Percentiles rank a stretch among this genome's conserved stretches.
Conservation (phyloP, 2,888 invertebrate species). For the Ophonus ardosiacus region DNA sequence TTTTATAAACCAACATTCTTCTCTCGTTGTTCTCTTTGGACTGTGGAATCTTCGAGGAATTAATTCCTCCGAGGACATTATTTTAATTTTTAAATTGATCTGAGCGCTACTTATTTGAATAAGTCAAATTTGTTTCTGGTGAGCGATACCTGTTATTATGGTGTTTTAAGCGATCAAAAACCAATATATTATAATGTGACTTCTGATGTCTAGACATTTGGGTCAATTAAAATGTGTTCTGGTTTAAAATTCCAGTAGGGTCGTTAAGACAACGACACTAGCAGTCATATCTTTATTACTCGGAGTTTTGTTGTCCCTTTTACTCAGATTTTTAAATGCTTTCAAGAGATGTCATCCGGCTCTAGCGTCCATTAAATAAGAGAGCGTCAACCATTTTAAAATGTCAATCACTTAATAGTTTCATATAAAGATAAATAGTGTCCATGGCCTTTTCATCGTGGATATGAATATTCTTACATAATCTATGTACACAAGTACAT, state of each 20-base stretch:
- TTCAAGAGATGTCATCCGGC: neutral
- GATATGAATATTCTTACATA: no score
- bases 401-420: neutral
- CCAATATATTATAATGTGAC: conserved; percentile 69
- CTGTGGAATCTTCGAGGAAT: conserved; percentile 25
- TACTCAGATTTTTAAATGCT: neutral
- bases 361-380: neutral
- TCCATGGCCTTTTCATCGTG: neutral
- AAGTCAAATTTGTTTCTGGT: conserved; percentile 55
- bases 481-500: no score
- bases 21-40: neutral
- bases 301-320: conserved; percentile 23
- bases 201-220: conserved; percentile 63
- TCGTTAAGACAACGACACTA: conserved; percentile 54
- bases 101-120: conserved; percentile 52
- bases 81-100: conserved; percentile 57
- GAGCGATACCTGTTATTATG: conserved; percentile 68
- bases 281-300: conserved; percentile 61
- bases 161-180: conserved; percentile 69
- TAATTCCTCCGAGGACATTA: conserved; percentile 48
- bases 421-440: neutral
- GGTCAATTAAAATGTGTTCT: conserved; percentile 62
- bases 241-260: conserved; percentile 56
- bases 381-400: neutral
- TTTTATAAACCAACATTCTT: neutral